phyloP scores from a whole-genome alignment of 2,888 invertebrate genomes.

The Limnephilus auricula region DNA sequence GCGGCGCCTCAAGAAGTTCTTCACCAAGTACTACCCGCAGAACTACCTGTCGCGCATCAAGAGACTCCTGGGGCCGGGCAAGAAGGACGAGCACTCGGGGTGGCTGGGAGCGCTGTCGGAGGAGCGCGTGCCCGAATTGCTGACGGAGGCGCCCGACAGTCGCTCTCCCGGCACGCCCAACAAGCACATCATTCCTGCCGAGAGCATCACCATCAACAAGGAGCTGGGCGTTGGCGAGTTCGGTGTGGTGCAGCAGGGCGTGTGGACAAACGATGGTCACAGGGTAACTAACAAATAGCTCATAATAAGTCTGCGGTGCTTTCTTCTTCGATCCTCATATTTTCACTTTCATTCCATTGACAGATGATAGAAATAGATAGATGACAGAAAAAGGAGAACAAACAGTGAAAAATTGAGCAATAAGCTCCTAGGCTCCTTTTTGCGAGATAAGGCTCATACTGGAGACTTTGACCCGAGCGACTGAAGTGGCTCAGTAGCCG shows the following conservation, averaged over 20 bases:
- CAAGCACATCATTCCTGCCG: conserved; percentile 93
- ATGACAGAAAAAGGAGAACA: too few species aligned
- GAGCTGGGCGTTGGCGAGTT: conserved; percentile 98
- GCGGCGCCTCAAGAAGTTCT: conserved; percentile 94
- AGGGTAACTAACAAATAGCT: conserved; percentile 77
- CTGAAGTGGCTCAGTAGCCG: too few species aligned
- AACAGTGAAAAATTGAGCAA: too few species aligned
- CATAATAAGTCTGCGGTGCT: too few species aligned
- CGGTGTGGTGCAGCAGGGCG: conserved; percentile 98
- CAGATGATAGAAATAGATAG: too few species aligned
- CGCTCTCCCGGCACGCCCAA: conserved; percentile 82
- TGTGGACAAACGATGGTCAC: conserved; percentile 96
- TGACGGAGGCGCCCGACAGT: conserved; percentile 69
- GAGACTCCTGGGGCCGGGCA: conserved; percentile 84
- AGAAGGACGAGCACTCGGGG: conserved; percentile 74
- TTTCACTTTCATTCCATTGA: background rate
- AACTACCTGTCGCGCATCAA: conserved; percentile 95
- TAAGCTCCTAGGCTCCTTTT: too few species aligned
- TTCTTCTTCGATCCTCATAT: too few species aligned
- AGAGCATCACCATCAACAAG: conserved; percentile 94
- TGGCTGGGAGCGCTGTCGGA: conserved; percentile 59
- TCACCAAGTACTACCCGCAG: conserved; percentile 95
- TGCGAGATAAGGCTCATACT: too few species aligned
- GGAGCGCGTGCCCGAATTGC: conserved; percentile 69
- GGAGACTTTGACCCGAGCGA: too few species aligned